A percentile compares a stretch with the other conserved stretches of the same genome.
phyloP scores from a whole-genome alignment of 2,888 invertebrate genomes.

The Megalurothrips usitatus region DNA sequence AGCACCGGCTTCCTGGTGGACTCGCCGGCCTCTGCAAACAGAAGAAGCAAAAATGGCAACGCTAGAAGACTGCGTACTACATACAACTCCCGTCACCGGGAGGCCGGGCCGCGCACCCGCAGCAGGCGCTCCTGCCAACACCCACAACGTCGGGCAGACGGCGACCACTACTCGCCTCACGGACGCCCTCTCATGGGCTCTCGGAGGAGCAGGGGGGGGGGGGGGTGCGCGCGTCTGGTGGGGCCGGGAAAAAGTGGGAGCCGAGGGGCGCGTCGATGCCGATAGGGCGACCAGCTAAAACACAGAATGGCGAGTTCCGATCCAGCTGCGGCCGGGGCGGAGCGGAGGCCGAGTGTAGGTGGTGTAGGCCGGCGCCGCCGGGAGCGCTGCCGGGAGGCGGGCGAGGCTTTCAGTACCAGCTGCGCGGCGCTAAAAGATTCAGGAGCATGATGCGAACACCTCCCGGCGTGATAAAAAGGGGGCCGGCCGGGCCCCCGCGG shows the following conservation, averaged over 20 bases:
- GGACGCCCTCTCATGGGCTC: too few species aligned
- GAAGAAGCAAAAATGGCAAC: slow-evolving; percentile 7
- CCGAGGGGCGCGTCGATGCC: too few species aligned
- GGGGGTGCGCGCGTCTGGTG: too few species aligned
- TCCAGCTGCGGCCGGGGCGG: background rate
- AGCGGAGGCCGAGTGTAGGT: background rate
- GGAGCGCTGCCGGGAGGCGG: background rate
- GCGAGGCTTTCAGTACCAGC: slow-evolving; percentile 7
- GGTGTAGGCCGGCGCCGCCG: background rate
- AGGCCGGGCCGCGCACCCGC: background rate
- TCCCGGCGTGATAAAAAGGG: slow-evolving; percentile 13
- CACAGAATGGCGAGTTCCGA: background rate
- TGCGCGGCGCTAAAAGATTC: slow-evolving; percentile 16
- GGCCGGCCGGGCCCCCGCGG: background rate
- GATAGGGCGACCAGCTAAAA: too few species aligned
- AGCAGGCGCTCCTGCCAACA: too few species aligned
- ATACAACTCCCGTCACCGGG: background rate
- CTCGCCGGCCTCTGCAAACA: slow-evolving; percentile 44
- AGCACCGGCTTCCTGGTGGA: slow-evolving; percentile 50
- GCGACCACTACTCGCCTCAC: too few species aligned
- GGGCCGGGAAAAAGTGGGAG: too few species aligned
- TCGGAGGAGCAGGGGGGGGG: too few species aligned
- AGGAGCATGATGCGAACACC: slow-evolving; percentile 16
- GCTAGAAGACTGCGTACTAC: background rate
- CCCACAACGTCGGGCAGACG: too few species aligned